These are phyloP conservation scores for Euschistus heros DNA, from an alignment of 1,140 invertebrate species.

Conservation along the genomic window DNA sequence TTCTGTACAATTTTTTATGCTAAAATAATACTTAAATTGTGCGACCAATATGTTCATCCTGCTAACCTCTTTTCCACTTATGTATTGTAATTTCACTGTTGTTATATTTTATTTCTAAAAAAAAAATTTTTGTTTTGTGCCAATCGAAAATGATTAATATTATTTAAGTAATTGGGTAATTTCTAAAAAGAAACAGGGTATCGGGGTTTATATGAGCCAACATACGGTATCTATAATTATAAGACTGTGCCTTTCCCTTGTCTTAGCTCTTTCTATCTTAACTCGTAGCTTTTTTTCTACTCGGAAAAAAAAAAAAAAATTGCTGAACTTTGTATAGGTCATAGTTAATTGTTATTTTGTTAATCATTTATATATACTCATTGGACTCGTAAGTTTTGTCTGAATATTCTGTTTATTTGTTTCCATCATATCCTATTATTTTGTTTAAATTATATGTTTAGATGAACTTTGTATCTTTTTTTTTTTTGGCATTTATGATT, in stretches of 20 bases:
- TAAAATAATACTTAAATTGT: not conserved
- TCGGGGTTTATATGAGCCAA: constrained; percentile 2
- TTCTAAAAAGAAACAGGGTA: constrained; percentile 12
- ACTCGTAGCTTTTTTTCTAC: no score
- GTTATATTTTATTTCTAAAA: not conserved
- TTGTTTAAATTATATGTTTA: no score
- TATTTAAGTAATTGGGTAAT: constrained; percentile 10
- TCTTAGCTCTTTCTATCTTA: not conserved
- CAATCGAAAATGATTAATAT: constrained; percentile 2
- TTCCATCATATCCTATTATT: no score
- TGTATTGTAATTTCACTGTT: not conserved
- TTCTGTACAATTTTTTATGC: not conserved
- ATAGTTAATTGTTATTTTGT: no score
- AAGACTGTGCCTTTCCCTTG: constrained; percentile 12
- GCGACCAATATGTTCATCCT: not conserved
- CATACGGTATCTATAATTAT: not conserved
- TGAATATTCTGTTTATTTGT: no score
- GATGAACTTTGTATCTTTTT: no score
- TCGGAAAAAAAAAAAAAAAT: no score
- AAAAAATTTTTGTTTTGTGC: not conserved
- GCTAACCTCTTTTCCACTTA: not conserved
- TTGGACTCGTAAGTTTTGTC: no score
- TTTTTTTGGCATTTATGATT: no score
- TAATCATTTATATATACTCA: no score
- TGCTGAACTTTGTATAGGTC: no score